These are phyloP conservation scores for Notamacropus eugenii DNA, from an alignment of 2,797 vertebrate genomes.

Conservation along the genomic window DNA sequence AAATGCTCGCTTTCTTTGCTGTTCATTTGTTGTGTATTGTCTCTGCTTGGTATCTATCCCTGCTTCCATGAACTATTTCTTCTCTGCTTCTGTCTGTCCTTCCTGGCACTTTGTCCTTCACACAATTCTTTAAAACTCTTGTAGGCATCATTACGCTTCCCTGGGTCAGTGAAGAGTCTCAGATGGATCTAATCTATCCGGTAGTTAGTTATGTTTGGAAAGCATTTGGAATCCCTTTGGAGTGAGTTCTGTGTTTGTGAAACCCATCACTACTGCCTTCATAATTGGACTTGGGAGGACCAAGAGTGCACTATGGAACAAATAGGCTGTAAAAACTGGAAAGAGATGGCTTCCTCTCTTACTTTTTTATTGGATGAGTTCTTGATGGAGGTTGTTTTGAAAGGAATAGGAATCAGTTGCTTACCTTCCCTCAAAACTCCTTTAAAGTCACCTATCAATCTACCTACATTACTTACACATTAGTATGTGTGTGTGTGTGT, in stretches of 20 bases:
- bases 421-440: background rate
- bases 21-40: background rate
- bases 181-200: background rate
- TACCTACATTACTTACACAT: background rate
- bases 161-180: conserved; percentile 50
- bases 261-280: conserved; percentile 16
- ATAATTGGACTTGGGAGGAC: background rate
- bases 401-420: background rate
- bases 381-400: background rate
- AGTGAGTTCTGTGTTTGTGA: conserved; percentile 15
- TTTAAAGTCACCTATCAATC: background rate
- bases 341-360: conserved; percentile 29
- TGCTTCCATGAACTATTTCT: background rate
- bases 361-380: background rate
- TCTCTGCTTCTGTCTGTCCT: background rate
- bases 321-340: background rate
- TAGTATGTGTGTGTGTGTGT: background rate
- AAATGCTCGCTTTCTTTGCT: background rate
- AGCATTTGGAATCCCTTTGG: conserved; percentile 12
- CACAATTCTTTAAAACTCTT: background rate
- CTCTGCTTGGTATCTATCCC: background rate
- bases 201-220: conserved; percentile 23
- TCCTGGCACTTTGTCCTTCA: background rate
- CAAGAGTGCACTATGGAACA: background rate
- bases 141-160: conserved; percentile 3